Conservation (phyloP, 1,140 invertebrate genomes). For the Drosophila kanapiae region DNA sequence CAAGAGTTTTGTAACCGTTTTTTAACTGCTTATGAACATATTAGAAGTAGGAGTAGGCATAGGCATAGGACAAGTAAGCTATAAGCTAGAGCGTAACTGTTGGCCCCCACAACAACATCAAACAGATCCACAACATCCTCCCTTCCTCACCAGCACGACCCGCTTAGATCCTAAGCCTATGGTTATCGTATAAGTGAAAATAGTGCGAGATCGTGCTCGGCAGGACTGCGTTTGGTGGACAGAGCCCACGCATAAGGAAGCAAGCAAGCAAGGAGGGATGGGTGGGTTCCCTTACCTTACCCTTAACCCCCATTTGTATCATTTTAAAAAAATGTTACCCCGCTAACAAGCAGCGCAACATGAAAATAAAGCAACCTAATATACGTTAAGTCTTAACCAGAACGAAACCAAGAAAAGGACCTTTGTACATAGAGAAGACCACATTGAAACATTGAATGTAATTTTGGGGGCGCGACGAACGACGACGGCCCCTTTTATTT, state of each 20-base stretch:
- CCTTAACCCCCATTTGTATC: constrained; percentile 28
- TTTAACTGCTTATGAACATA: constrained; percentile 71
- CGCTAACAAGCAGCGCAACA: constrained; percentile 24
- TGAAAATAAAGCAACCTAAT: constrained; percentile 52
- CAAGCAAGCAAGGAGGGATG: background rate
- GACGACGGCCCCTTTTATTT: constrained; percentile 21
- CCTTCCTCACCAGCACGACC: background rate
- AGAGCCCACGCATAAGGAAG: constrained; percentile 8
- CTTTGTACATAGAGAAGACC: constrained; percentile 40
- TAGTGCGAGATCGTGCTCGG: constrained; percentile 41
- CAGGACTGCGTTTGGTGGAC: constrained; percentile 2
- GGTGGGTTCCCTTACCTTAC: background rate
- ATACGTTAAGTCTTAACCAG: constrained; percentile 41
- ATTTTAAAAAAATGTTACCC: constrained; percentile 67
- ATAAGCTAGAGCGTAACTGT: constrained; percentile 74
- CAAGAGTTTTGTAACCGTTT: constrained; percentile 75
- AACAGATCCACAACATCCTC: background rate
- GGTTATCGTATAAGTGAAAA: constrained; percentile 13
- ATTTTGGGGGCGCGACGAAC: constrained; percentile 19
- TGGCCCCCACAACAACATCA: constrained; percentile 14
- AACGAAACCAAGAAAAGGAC: constrained; percentile 6
- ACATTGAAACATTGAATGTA: constrained; percentile 44
- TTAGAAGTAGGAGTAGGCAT: constrained; percentile 54
- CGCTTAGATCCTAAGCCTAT: constrained; percentile 22
- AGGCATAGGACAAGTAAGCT: constrained; percentile 64